phyloP scores from a whole-genome alignment of 1,140 invertebrate species.

The Bombus turneri region DNA sequence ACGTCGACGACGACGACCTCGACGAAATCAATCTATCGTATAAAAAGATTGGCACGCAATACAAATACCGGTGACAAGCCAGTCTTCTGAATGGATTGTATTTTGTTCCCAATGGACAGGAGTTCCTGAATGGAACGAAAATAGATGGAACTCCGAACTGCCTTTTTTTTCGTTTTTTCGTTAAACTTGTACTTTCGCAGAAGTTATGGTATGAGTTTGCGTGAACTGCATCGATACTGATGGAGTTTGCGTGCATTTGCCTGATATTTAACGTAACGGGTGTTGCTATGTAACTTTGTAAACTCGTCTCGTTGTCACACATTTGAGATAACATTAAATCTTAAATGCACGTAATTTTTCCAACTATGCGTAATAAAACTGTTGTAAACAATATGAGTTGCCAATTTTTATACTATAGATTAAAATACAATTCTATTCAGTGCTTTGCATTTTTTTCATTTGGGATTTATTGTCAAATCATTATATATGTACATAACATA shows the following conservation, averaged over 20 bases:
- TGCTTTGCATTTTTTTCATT: no score
- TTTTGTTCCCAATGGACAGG: not conserved
- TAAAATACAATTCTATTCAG: no score
- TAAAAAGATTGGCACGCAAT: constrained; percentile 1
- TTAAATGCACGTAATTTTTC: not conserved
- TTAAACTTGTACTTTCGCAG: not conserved
- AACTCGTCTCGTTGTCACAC: not conserved
- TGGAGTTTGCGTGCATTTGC: not conserved
- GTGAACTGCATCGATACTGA: not conserved
- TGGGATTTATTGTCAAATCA: no score
- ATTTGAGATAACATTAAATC: not conserved
- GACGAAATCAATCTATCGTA: not conserved
- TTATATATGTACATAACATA: no score
- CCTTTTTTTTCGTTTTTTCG: not conserved
- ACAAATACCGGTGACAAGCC: not conserved
- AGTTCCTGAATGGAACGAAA: not conserved
- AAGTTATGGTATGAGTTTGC: not conserved
- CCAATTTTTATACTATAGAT: no score
- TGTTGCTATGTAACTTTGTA: not conserved
- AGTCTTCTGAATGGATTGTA: not conserved
- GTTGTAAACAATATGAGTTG: no score
- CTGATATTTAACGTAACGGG: not conserved
- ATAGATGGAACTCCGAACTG: not conserved
- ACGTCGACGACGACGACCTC: not conserved
- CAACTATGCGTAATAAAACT: no score